A percentile compares a stretch with the other conserved stretches of the same genome.
Evolutionary conservation across 2,797 vertebrate genomes (phyloP).

Genomic region (Coluber constrictor): DNA sequence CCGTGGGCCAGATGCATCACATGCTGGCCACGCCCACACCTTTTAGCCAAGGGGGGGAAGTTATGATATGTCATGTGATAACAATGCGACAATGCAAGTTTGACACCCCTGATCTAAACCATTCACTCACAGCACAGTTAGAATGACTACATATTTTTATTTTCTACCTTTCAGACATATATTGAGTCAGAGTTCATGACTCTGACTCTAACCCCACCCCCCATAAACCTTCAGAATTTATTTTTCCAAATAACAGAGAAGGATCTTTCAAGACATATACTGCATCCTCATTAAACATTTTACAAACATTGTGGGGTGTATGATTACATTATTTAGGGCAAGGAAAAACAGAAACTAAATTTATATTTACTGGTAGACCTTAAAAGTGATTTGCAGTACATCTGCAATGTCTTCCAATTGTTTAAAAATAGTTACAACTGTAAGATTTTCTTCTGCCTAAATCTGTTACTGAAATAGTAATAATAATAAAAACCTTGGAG

Average conservation of each 20-base stretch:
- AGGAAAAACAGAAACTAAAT: not conserved
- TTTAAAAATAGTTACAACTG: not conserved
- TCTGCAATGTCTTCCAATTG: not conserved
- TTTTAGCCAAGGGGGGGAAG: not conserved
- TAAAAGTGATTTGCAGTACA: not conserved
- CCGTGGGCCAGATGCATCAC: rapidly evolving
- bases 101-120: not conserved
- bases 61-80: not conserved
- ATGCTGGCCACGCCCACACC: no score
- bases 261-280: not conserved
- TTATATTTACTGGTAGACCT: not conserved
- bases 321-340: not conserved
- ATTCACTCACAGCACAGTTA: not conserved
- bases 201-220: not conserved
- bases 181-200: not conserved
- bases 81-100: not conserved
- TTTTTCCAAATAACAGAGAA: not conserved
- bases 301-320: not conserved
- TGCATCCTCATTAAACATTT: not conserved
- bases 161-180: not conserved
- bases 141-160: not conserved
- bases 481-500: not conserved
- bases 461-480: not conserved
- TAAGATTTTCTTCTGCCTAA: not conserved
- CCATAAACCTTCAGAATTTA: not conserved